Conservation (phyloP, 2,113 vertebrate genomes). For the Nerophis ophidion region DNA sequence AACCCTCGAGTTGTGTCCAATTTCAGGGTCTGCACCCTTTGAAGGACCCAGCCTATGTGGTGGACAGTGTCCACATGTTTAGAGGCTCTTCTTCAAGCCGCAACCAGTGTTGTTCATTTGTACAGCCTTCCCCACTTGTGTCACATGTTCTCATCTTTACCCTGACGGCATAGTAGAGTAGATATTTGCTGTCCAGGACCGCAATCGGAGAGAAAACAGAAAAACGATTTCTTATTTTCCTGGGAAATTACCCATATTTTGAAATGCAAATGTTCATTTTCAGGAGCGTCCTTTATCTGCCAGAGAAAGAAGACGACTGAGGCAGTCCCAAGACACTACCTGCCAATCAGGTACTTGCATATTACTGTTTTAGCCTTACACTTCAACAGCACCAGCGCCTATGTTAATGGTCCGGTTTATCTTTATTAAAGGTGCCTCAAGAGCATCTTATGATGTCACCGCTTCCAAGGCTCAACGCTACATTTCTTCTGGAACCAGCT, state of each 20-base stretch:
- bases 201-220: too few species aligned
- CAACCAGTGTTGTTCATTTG: too few species aligned
- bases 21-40: too few species aligned
- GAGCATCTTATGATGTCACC: conserved; percentile 64
- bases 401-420: neutral
- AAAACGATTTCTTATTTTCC: neutral
- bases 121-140: too few species aligned
- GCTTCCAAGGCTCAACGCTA: conserved; percentile 51
- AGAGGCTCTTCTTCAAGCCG: too few species aligned
- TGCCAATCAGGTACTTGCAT: conserved; percentile 69
- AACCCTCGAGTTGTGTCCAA: too few species aligned
- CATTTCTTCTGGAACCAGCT: conserved; percentile 45
- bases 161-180: too few species aligned
- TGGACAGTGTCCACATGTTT: too few species aligned
- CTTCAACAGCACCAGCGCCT: neutral
- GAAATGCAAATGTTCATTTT: conserved; percentile 6
- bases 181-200: too few species aligned
- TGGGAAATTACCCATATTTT: too few species aligned
- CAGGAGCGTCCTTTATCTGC: conserved; percentile 87
- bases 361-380: neutral
- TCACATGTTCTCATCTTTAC: too few species aligned
- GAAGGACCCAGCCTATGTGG: too few species aligned
- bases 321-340: conserved; percentile 78
- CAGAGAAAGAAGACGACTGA: conserved; percentile 89
- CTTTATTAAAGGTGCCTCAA: conserved; percentile 42